A percentile compares a stretch with the other conserved stretches of the same genome.
These are phyloP conservation scores for Hyla sarda DNA, from an alignment of 2,113 vertebrate genomes.

Conservation along the genomic window DNA sequence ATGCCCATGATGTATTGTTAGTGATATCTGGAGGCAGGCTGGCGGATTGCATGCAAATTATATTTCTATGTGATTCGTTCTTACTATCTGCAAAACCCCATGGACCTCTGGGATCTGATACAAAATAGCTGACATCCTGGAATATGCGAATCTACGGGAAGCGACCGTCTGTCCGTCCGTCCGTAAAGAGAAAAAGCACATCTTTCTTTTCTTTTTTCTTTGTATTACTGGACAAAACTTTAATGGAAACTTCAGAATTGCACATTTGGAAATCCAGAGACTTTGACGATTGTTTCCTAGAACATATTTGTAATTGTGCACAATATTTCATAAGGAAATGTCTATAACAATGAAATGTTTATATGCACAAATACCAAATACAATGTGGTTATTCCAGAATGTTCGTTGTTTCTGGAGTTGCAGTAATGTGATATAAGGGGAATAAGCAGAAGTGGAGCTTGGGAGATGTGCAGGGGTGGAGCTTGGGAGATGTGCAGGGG, in stretches of 20 bases:
- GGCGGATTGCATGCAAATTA: neutral
- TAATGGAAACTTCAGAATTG: neutral
- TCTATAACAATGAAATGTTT: slow-evolving; percentile 43
- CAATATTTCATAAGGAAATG: slow-evolving; percentile 36
- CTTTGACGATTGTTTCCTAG: neutral
- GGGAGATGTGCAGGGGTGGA: neutral
- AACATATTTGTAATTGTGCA: slow-evolving; percentile 45
- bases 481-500: neutral
- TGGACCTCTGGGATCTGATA: neutral
- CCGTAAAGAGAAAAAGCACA: slow-evolving; percentile 11
- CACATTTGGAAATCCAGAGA: slow-evolving; percentile 32
- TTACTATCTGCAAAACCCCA: neutral
- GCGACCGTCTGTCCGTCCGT: neutral
- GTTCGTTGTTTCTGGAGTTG: neutral
- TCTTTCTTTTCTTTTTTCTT: neutral
- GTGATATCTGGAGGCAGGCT: neutral
- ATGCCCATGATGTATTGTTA: neutral
- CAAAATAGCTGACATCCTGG: too few species aligned
- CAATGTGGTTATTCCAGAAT: neutral
- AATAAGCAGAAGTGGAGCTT: too few species aligned
- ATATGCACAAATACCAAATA: slow-evolving; percentile 44
- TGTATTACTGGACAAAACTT: neutral
- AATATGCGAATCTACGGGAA: neutral
- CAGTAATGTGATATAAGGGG: neutral
- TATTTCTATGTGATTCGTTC: neutral